phyloP scores from a whole-genome alignment of 2,113 vertebrate genomes.

The Apodemus sylvaticus region DNA sequence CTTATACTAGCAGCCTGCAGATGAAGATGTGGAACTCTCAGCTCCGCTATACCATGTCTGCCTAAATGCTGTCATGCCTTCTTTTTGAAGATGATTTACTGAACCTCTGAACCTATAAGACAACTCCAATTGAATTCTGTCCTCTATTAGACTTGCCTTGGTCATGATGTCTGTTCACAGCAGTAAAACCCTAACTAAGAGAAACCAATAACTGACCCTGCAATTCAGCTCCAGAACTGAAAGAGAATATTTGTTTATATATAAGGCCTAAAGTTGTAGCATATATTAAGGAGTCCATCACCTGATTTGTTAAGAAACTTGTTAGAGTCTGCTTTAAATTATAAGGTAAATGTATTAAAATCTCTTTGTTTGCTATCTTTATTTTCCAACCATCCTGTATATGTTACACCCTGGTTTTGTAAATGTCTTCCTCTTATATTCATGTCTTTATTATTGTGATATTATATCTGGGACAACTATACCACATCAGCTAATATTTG shows the following conservation, averaged over 20 bases:
- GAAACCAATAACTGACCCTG: no score
- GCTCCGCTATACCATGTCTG: no score
- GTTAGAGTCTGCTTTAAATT: not conserved
- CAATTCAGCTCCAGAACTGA: not conserved
- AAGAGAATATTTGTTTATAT: not conserved
- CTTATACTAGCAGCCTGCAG: no score
- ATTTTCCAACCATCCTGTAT: not conserved
- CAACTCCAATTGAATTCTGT: no score
- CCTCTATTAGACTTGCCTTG: no score
- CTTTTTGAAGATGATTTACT: no score
- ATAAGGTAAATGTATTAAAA: not conserved
- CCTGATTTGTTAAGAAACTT: no score
- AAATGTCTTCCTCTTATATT: not conserved
- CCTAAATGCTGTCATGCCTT: no score
- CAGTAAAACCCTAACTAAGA: not conserved
- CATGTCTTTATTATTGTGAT: not conserved
- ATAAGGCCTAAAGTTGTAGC: not conserved
- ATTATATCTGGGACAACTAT: not conserved
- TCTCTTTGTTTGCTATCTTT: not conserved
- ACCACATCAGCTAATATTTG: not conserved
- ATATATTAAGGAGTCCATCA: not conserved
- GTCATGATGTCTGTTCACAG: no score
- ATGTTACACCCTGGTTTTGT: not conserved
- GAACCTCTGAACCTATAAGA: no score
- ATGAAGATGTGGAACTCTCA: no score